These are phyloP conservation scores for Lamprologus sp. DNA, from an alignment of 2,113 vertebrate genomes.

Conservation along the genomic window DNA sequence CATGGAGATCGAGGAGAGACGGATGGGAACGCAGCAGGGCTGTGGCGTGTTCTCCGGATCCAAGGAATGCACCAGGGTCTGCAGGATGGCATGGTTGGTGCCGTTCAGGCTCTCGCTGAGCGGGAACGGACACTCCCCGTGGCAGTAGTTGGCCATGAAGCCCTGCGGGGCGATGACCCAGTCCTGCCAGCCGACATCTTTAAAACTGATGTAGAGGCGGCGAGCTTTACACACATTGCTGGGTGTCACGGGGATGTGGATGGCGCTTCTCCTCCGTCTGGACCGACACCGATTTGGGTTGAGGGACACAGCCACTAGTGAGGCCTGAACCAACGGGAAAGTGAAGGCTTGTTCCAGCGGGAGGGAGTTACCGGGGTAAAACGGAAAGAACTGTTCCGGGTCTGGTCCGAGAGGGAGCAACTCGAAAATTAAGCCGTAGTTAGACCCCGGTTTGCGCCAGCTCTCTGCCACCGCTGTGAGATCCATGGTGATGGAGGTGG, in stretches of 20 bases:
- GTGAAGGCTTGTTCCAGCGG: not conserved
- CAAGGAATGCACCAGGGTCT: constrained; percentile 85
- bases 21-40: constrained; percentile 88
- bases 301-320: constrained; percentile 79
- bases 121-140: constrained; percentile 85
- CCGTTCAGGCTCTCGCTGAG: constrained; percentile 81
- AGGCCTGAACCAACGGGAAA: constrained; percentile 55
- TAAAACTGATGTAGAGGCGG: constrained; percentile 87
- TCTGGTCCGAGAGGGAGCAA: constrained; percentile 34
- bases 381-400: not conserved
- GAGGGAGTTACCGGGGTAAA: not conserved
- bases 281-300: constrained; percentile 72
- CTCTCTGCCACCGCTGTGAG: constrained; percentile 64
- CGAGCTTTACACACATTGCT: constrained; percentile 81
- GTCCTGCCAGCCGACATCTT: constrained; percentile 91
- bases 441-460: constrained; percentile 52
- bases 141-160: constrained; percentile 91
- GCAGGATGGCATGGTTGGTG: constrained; percentile 91
- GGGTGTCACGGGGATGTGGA: not conserved
- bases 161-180: constrained; percentile 95
- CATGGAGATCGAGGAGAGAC: constrained; percentile 90
- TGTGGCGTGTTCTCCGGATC: constrained; percentile 75
- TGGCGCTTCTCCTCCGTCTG: constrained; percentile 57
- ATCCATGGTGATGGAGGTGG: constrained; percentile 68
- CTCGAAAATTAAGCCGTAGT: constrained; percentile 71